phyloP scores from a whole-genome alignment of 2,113 vertebrate genomes.

The Chionis minor region DNA sequence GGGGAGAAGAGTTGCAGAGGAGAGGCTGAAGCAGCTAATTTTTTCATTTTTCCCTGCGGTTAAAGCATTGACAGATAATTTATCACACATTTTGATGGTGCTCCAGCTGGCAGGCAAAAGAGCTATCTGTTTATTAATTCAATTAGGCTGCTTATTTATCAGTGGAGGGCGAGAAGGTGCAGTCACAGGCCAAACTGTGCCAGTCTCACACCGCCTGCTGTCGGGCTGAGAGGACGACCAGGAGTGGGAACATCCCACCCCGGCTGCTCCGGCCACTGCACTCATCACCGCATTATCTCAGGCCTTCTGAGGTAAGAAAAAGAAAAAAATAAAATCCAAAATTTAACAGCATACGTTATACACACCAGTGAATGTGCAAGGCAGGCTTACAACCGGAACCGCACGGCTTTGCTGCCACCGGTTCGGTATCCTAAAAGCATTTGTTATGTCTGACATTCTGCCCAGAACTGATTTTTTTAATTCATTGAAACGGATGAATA shows the following conservation, averaged over 20 bases:
- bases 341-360: neutral
- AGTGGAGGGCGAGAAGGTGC: slow-evolving; percentile 69
- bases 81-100: slow-evolving; percentile 80
- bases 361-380: neutral
- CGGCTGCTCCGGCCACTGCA: accelerated
- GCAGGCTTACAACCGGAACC: neutral
- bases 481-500: neutral
- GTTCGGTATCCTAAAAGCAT: neutral
- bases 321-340: neutral
- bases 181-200: slow-evolving; percentile 68
- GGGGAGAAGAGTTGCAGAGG: neutral
- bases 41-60: slow-evolving; percentile 58
- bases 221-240: neutral
- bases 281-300: neutral
- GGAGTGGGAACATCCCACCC: neutral
- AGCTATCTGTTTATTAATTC: slow-evolving; percentile 88
- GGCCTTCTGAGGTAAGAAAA: neutral
- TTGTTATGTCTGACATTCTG: neutral
- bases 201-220: slow-evolving; percentile 23
- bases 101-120: slow-evolving; percentile 79
- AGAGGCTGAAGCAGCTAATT: slow-evolving; percentile 63
- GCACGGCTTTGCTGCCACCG: neutral
- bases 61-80: slow-evolving; percentile 79
- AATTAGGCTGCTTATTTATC: slow-evolving; percentile 84
- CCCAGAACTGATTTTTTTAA: neutral